phyloP scores from a whole-genome alignment of 2,113 vertebrate species.

The Tetrao urogallus region DNA sequence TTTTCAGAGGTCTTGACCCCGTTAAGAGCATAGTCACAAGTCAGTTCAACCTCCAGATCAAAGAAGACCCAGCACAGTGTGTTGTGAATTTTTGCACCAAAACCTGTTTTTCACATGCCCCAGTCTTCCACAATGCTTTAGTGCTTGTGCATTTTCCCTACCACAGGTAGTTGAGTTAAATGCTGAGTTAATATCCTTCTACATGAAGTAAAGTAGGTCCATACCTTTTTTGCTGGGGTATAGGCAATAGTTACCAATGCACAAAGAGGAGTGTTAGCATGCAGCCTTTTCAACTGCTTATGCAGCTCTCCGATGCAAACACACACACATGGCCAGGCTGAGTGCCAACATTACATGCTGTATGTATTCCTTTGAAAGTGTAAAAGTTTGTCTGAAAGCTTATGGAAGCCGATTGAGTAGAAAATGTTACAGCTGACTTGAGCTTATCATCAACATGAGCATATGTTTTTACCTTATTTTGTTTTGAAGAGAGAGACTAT shows the following conservation, averaged over 20 bases:
- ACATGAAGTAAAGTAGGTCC: background rate
- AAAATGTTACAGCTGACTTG: background rate
- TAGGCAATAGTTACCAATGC: background rate
- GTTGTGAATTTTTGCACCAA: background rate
- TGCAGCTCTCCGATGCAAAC: background rate
- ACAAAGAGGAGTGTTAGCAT: background rate
- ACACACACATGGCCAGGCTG: accelerated
- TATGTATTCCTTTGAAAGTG: background rate
- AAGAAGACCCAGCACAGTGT: background rate
- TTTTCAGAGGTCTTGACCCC: conserved; percentile 26
- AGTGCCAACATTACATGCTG: background rate
- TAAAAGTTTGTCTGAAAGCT: background rate
- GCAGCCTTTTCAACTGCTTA: accelerated
- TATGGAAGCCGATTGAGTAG: background rate
- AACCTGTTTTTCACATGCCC: background rate
- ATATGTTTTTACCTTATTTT: background rate
- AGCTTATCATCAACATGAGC: background rate
- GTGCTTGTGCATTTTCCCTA: background rate
- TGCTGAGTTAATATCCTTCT: background rate
- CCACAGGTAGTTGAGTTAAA: background rate
- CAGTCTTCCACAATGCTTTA: background rate
- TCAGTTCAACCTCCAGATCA: background rate
- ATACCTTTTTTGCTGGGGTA: background rate
- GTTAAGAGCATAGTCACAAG: background rate
- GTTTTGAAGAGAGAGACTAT: background rate